Percentiles rank a stretch among this genome's conserved stretches.
These are phyloP conservation scores for Drosophila paracracens DNA, from an alignment of 2,888 invertebrate species.

Conservation along the genomic window DNA sequence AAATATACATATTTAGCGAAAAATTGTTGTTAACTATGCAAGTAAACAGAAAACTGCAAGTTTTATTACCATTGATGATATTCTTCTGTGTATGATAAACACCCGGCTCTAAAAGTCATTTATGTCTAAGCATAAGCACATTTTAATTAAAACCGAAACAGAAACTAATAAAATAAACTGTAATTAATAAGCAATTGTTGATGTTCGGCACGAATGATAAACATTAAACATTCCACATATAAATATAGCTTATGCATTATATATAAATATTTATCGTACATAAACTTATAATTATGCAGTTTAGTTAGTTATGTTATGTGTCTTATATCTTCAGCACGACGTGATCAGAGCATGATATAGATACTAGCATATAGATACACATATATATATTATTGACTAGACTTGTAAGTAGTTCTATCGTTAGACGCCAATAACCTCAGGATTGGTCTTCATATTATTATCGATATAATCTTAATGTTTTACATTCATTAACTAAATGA, in stretches of 20 bases:
- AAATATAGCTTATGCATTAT: constrained; percentile 13
- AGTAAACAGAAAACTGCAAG: constrained; percentile 61
- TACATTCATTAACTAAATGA: constrained; percentile 1
- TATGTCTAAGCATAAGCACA: constrained; percentile 41
- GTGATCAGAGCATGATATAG: constrained; percentile 64
- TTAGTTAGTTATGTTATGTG: constrained; percentile 30
- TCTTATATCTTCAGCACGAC: constrained; percentile 14
- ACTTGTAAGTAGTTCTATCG: constrained; percentile 54
- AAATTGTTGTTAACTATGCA: constrained; percentile 68
- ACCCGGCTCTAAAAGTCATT: constrained; percentile 42
- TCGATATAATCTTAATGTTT: constrained; percentile 28
- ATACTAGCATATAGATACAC: constrained; percentile 43
- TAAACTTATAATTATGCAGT: constrained; percentile 15
- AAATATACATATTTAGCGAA: constrained; percentile 34
- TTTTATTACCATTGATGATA: constrained; percentile 81
- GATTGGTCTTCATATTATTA: constrained; percentile 71
- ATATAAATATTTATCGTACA: constrained; percentile 21
- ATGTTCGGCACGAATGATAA: constrained; percentile 67
- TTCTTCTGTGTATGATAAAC: constrained; percentile 65
- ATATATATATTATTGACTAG: constrained; percentile 19
- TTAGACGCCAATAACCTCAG: constrained; percentile 75
- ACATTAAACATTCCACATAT: constrained; percentile 36
- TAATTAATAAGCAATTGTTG: constrained; percentile 72
- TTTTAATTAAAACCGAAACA: constrained; percentile 56
- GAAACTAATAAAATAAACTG: not conserved